These are phyloP conservation scores for Altica lythri DNA, from an alignment of 2,888 invertebrate genomes.

Conservation along the genomic window DNA sequence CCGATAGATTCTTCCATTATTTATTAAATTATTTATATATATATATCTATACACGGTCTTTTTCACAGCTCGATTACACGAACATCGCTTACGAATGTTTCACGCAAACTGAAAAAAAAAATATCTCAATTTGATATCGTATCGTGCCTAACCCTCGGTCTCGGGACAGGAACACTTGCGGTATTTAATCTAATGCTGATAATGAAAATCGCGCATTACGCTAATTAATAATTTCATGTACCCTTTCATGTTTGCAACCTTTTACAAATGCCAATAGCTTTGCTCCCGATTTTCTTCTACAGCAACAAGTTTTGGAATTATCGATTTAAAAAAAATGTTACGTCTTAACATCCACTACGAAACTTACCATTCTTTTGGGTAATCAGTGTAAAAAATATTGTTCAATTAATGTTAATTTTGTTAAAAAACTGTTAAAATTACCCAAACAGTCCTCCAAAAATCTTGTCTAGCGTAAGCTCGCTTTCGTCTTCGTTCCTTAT, in stretches of 20 bases:
- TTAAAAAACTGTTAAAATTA: not conserved
- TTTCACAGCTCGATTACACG: constrained; percentile 9
- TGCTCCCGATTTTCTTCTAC: constrained; percentile 10
- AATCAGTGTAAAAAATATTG: too few relatives aligned
- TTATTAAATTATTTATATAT: too few relatives aligned
- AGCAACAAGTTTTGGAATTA: constrained; percentile 21
- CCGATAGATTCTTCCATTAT: too few relatives aligned
- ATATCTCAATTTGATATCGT: constrained; percentile 20
- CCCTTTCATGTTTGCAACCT: constrained; percentile 24
- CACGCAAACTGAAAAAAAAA: constrained; percentile 27
- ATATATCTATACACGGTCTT: too few relatives aligned
- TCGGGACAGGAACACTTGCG: constrained; percentile 28
- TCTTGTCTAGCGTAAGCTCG: not conserved
- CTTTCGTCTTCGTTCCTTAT: not conserved
- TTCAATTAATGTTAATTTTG: not conserved
- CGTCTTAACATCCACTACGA: too few relatives aligned
- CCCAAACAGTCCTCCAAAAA: constrained; percentile 3
- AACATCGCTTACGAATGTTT: constrained; percentile 27
- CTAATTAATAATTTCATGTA: constrained; percentile 31
- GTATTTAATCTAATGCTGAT: constrained; percentile 29
- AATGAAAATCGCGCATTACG: constrained; percentile 25
- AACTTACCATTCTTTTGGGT: too few relatives aligned
- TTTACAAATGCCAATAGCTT: constrained; percentile 31
- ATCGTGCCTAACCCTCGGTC: constrained; percentile 19
- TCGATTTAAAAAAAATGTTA: too few relatives aligned